Base-by-base conservation (phyloP, 2,113 vertebrate genomes). In the Rhinichthys klamathensis region DNA sequence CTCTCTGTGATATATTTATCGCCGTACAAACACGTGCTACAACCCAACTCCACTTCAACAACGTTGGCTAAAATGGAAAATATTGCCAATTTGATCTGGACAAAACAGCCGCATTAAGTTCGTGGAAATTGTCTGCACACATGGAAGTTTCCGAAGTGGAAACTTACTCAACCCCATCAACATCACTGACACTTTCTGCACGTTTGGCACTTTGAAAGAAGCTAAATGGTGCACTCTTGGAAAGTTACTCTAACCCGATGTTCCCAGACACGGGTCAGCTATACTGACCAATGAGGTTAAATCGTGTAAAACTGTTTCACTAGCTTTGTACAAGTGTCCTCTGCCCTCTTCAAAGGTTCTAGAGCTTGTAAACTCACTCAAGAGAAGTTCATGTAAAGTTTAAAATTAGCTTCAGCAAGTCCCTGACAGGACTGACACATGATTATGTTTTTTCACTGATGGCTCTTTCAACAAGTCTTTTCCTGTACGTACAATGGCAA, bases 381-480 rank as follows among this genome's bases (percentile, higher is more conserved):
- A 51, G 63, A 60, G 54, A 65, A 78, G 65, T 72, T 46, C 82
- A 56, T 32, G 12, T 25, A 73, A 27, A 35, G 65, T 58, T 80
- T 63, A 78, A 30, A 69, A 41, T 85, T 85, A 69, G 63, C 46
- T 79, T 69, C 44, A 44, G 32, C 44, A 18, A 78, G 38, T 76
- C 23, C 56, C 65, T 76, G 73, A 83, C 32, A 83, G 30, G 35
- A 49, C 73, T 35, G 74, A 80, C 51, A 7, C 70, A 25, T 65
- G 51, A 32, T 46, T 21, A 56, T 23, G 65, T 13, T 54, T 56
- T 51, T 79, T 21, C 56, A 21, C n/a, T 25, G 56, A 76, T 58
- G 41, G 72, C 78, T 84, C 67, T 84, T 82, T 86, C 63, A 88
- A 77, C 88, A 86, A 77, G 89, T 67, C 44, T 6, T 77, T 88